A percentile compares a stretch with the other conserved stretches of the same genome.
phyloP scores from a whole-genome alignment of 2,113 vertebrate genomes.

The Tychaedon coryphoeus region DNA sequence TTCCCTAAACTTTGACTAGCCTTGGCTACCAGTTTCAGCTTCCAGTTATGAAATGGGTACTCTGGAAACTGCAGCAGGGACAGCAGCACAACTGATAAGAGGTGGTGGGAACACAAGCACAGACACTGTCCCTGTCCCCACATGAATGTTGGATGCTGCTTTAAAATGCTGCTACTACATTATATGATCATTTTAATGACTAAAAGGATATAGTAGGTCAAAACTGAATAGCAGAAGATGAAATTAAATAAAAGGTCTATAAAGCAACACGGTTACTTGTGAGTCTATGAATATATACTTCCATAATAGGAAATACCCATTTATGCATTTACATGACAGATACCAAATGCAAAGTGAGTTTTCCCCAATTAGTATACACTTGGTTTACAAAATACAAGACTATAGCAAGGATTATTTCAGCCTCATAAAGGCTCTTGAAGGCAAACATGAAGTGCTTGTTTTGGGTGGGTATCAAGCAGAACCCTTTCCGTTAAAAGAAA shows the following conservation, averaged over 20 bases:
- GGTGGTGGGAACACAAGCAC: neutral
- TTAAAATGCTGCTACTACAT: neutral
- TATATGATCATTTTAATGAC: neutral
- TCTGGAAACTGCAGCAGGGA: neutral
- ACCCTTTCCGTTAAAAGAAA: neutral
- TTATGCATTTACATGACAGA: neutral
- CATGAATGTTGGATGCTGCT: neutral
- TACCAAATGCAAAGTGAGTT: neutral
- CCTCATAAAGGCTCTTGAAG: neutral
- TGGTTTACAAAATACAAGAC: neutral
- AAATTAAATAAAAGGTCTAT: neutral
- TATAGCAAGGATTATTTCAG: neutral
- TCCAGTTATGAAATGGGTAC: neutral
- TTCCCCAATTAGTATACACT: neutral
- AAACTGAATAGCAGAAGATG: neutral
- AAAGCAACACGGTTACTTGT: neutral
- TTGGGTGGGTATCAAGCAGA: neutral
- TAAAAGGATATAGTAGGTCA: neutral
- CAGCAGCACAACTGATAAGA: neutral
- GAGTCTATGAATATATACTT: neutral
- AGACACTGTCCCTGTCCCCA: neutral
- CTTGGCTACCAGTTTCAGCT: neutral
- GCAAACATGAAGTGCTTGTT: neutral
- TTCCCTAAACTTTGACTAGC: neutral
- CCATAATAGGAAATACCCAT: neutral